These are phyloP conservation scores for Halocaridina rubra DNA, from an alignment of 2,888 invertebrate species.

Conservation along the genomic window DNA sequence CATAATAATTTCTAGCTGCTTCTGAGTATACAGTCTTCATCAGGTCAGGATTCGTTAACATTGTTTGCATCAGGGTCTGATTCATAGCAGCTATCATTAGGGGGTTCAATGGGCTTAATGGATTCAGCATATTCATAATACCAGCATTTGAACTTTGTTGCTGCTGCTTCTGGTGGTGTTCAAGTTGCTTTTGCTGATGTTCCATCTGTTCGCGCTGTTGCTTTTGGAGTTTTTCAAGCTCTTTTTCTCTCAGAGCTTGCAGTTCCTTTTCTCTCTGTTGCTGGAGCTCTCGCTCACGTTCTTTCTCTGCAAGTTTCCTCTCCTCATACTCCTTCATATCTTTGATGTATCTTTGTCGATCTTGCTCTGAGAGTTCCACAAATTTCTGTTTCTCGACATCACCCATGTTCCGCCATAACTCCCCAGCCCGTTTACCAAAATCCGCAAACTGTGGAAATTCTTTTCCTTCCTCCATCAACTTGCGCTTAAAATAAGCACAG, in stretches of 20 bases:
- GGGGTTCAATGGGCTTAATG: conserved; percentile 59
- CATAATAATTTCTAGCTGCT: conserved; percentile 62
- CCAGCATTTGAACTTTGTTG: conserved; percentile 50
- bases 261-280: conserved; percentile 62
- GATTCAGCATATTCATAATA: conserved; percentile 61
- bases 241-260: conserved; percentile 61
- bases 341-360: conserved; percentile 62
- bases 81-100: conserved; percentile 63
- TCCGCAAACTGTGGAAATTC: conserved; percentile 64
- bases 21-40: conserved; percentile 63
- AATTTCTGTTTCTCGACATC: conserved; percentile 60
- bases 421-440: conserved; percentile 63
- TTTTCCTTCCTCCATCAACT: conserved; percentile 63
- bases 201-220: conserved; percentile 63
- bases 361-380: conserved; percentile 63
- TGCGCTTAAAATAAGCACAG: conserved; percentile 63
- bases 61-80: conserved; percentile 63
- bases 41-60: conserved; percentile 63
- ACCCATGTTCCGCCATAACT: conserved; percentile 63
- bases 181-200: conserved; percentile 62
- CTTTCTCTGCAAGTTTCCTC: conserved; percentile 62
- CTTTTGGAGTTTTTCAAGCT: conserved; percentile 62
- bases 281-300: conserved; percentile 61
- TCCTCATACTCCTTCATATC: conserved; percentile 64
- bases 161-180: conserved; percentile 61